A percentile compares a stretch with the other conserved stretches of the same genome.
phyloP scores from a whole-genome alignment of 2,797 vertebrate species.

The Paedocypris micromegethes region DNA sequence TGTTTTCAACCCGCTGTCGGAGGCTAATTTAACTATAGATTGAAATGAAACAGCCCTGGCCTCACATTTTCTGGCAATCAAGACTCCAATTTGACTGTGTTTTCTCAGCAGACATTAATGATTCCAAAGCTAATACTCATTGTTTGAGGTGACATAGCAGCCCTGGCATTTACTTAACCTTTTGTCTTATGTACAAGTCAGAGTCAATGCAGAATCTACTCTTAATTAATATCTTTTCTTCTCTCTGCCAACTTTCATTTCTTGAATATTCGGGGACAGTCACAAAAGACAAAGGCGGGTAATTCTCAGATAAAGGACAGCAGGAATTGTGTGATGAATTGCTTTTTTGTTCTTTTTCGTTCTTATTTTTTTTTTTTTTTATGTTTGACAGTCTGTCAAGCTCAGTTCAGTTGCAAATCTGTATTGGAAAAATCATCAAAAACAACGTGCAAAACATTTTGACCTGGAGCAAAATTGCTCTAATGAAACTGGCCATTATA shows the following conservation, averaged over 20 bases:
- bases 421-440: too few species aligned
- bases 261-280: slow-evolving; percentile 62
- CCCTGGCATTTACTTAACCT: slow-evolving; percentile 99
- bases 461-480: slow-evolving; percentile 30
- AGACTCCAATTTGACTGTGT: slow-evolving; percentile 87
- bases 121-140: slow-evolving; percentile 99
- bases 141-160: slow-evolving; percentile 96
- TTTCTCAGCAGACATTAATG: slow-evolving; percentile 95
- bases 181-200: slow-evolving; percentile 93
- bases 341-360: too few species aligned
- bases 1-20: slow-evolving; percentile 76
- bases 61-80: slow-evolving; percentile 80
- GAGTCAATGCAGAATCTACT: slow-evolving; percentile 93
- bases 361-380: slow-evolving; percentile 29
- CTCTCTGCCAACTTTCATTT: slow-evolving; percentile 70
- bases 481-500: slow-evolving; percentile 6
- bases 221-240: slow-evolving; percentile 98
- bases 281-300: slow-evolving; percentile 47
- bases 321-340: not conserved
- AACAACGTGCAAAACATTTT: too few species aligned
- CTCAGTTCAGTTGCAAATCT: slow-evolving; percentile 40
- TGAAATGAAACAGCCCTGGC: slow-evolving; percentile 80
- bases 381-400: slow-evolving; percentile 31
- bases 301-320: slow-evolving; percentile 38
- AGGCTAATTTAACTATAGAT: slow-evolving; percentile 86